Evolutionary conservation across 1,140 invertebrate species (phyloP), one percentile per base, ranked within the genome.

Genomic region (Euwallacea similis): DNA sequence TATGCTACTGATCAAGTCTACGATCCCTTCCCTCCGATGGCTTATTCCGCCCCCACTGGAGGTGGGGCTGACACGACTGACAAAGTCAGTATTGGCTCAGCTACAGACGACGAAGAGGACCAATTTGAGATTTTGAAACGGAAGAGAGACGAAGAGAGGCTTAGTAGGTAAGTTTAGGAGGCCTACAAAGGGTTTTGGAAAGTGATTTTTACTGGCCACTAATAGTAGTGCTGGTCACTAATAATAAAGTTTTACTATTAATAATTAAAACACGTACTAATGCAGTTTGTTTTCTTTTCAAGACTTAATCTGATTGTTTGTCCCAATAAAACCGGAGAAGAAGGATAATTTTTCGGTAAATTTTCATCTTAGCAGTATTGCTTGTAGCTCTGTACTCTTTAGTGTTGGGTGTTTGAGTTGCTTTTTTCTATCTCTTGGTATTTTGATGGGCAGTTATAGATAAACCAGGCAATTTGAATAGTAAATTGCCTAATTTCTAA

Each of bases 31-130:
- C 71, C 73, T 4, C 55, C 66, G 6, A 58, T 76, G 43, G 76
- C 75, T 7, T 74, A 71, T 59, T 80, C 79, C 7, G 77, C 75
- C 8, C 77, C 77, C 7, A 69, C 61, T 53, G 66, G 62, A 13
- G 70, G 69, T 60, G 69, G 68, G 9, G 74, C 54, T 47, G 72
- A 69, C 7, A 42, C 15, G 10, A 73, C 73, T 33, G 80, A 81
- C 58, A 76, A 75, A 47, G 75, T 81, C 11, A 81, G 80, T 70
- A 78, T 81, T 43, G 79, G 79, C 11, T 79, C 75, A 8, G 74
- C 74, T 33, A 75, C 75, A 1, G 78, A 79, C 21, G 69, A 73
- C 13, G 74, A 73, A 8, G 74, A 76, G 41, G 80, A 81, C 65
- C 79, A 80, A 68, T 81, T 81, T 60, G 59, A 60, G 9, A 74